Evolutionary conservation across 1,140 invertebrate species (phyloP), one percentile per base, ranked within the genome.

Genomic region (Cydia amplana): DNA sequence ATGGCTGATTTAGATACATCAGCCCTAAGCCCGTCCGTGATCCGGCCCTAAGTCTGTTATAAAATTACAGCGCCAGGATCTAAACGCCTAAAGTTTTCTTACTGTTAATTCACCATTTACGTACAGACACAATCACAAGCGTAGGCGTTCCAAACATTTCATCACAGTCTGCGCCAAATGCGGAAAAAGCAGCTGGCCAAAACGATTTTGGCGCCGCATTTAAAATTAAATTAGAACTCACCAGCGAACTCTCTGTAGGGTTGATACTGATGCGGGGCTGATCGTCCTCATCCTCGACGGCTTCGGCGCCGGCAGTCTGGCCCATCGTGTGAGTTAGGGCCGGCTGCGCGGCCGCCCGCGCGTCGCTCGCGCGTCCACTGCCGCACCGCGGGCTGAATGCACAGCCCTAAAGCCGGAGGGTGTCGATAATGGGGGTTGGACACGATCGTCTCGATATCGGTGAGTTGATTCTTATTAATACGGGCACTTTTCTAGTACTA

Each of bases 291-390:
- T 89, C 86, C 6, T 84, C 84, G 20, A 83, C 83, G 46, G 83
- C 83, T 75, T 91, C 89, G 77, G 84, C 85, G 74, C 85, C 86
- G 73, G 88, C 79, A 55, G 83, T 87, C 79, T 92, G 90, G 73
- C 90, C 90, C 90, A 92, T 92, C 82, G 73, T 80, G 80, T 60
- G 55, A 7, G 18, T 43, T 76, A 43, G 79, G 32, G 64, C 25
- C 72, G 83, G 86, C 88, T 84, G 88, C 88, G 82, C 78, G 64
- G 80, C 83, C 82, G 85, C 84, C 82, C 89, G 84, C 87, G 90
- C 89, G 85, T 87, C 80, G 81, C 83, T 91, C 88, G 84, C 88
- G 88, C 87, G 84, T 85, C 85, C 83, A 86, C 83, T 86, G 88
- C 82, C 87, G 87, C 86, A 85, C 83, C 83, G 80, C 82, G 84